A percentile compares a stretch with the other conserved stretches of the same genome.
Evolutionary conservation across 2,888 invertebrate genomes (phyloP).

Genomic region (Orthosia incerta): DNA sequence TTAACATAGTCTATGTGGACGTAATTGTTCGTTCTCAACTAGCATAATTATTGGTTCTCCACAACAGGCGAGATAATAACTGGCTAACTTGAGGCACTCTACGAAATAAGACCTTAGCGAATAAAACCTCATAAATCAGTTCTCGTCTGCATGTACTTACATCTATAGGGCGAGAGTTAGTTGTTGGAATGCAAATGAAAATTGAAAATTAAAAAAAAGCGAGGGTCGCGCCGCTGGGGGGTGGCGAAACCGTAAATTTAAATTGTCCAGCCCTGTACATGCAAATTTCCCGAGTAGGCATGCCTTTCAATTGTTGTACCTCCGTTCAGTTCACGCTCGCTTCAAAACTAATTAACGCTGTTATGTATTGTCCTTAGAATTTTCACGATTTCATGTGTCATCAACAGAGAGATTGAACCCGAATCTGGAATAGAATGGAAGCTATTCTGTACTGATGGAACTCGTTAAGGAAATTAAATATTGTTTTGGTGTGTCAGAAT

Average conservation of each 20-base stretch:
- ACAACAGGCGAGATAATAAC: constrained; percentile 50
- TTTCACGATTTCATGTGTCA: constrained; percentile 54
- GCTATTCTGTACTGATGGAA: constrained; percentile 37
- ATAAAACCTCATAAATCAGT: constrained; percentile 67
- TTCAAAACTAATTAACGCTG: constrained; percentile 65
- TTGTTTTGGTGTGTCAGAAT: constrained; percentile 34
- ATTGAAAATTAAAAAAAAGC: constrained; percentile 90
- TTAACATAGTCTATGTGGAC: constrained; percentile 16
- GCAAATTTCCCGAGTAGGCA: constrained; percentile 86
- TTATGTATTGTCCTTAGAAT: constrained; percentile 61
- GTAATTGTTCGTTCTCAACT: constrained; percentile 51
- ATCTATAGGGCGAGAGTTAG: constrained; percentile 75
- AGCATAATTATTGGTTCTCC: constrained; percentile 57
- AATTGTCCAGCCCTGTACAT: constrained; percentile 90
- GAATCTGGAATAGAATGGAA: constrained; percentile 32
- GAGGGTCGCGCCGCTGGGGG: constrained; percentile 86
- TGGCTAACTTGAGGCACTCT: constrained; percentile 35
- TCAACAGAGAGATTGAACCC: constrained; percentile 48
- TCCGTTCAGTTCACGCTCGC: constrained; percentile 57
- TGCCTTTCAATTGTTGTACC: constrained; percentile 83
- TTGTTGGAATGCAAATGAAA: constrained; percentile 89
- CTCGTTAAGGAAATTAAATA: constrained; percentile 57
- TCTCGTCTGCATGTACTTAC: constrained; percentile 62
- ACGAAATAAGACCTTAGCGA: constrained; percentile 49
- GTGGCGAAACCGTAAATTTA: constrained; percentile 89